Evolutionary conservation across 2,888 invertebrate species (phyloP), one percentile per base, ranked within the genome.

Genomic region (Sturmia bella): DNA sequence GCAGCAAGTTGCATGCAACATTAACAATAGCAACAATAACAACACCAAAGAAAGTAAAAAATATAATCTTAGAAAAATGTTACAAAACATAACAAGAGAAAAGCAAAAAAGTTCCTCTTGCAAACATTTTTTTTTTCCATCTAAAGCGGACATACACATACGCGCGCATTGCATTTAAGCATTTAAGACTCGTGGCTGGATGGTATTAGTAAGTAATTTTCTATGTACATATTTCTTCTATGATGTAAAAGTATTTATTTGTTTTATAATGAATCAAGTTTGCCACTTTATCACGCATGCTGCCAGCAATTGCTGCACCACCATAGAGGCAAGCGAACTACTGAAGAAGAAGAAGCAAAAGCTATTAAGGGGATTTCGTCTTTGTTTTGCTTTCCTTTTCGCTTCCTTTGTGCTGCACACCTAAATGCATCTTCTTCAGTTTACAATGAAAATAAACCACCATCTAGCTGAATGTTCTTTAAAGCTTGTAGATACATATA

Each of bases 201-300:
- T 32, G 32, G 21, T 48, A 59, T 68, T 27, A 52, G 56, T 50
- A 21, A 41, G 17, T 48, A 66, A 43, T 68, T 19, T 52, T 13
- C 13, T 50, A 11, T 70, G 54, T 27, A 39, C 41, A 6, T n/a
- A 19, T 52, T 63, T 32, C 19, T 21, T 32, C 27, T 21, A 3
- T 6, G 11, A 41, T 21, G 27, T 32, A 43, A n/a, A 11, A 52
- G 27, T 21, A 32, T 64, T 45, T 72, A 57, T 48, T 61, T 70
- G 32, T 56, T 63, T 57, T 72, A 61, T 54, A 74, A 56, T 79
- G 61, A 70, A 74, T 70, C 69, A 74, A 78, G 69, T 74, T 64
- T 82, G 69, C 74, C 64, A 78, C 78, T 70, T 82, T 64, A 82
- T 52, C 77, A 82, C 70, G 78, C 69, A 74, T 57, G 59, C 66